A percentile compares a stretch with the other conserved stretches of the same genome.
Conservation (phyloP, 2,888 invertebrate genomes). For the Drosophila greeni region DNA sequence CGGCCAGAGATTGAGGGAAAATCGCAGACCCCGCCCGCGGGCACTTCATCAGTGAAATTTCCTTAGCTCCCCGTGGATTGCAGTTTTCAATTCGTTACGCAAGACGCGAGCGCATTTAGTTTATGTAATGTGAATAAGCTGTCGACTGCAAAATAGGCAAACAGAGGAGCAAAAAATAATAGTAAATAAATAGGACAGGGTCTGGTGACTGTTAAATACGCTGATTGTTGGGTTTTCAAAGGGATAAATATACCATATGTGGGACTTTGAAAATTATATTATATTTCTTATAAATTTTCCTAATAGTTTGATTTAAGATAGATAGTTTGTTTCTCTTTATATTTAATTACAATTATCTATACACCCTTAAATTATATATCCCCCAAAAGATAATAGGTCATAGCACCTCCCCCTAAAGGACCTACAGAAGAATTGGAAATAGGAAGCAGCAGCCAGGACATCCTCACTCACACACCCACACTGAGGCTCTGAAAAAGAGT, state of each 20-base stretch:
- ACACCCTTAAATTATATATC: neutral
- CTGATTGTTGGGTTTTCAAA: neutral
- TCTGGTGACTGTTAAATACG: neutral
- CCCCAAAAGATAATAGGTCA: neutral
- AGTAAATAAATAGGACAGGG: neutral
- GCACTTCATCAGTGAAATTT: slow-evolving; percentile 19
- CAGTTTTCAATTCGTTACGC: slow-evolving; percentile 70
- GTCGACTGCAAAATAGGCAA: slow-evolving; percentile 43
- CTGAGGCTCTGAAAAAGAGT: neutral
- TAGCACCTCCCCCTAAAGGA: neutral
- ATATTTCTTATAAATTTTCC: neutral
- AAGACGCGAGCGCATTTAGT: slow-evolving; percentile 67
- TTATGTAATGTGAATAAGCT: slow-evolving; percentile 73
- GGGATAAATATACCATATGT: too few relatives aligned
- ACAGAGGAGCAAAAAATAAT: slow-evolving; percentile 15
- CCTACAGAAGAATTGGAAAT: slow-evolving; percentile 33
- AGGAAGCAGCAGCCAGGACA: slow-evolving; percentile 43
- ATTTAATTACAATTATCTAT: neutral
- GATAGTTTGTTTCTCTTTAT: too few relatives aligned
- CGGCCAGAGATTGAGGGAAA: slow-evolving; percentile 10
- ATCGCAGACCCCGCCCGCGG: neutral
- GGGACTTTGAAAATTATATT: too few relatives aligned
- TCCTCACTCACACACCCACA: slow-evolving; percentile 3
- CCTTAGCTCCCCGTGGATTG: slow-evolving; percentile 36
- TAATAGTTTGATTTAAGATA: neutral